These are phyloP conservation scores for Anoplolepis gracilipes DNA, from an alignment of 1,140 invertebrate genomes.

Conservation along the genomic window DNA sequence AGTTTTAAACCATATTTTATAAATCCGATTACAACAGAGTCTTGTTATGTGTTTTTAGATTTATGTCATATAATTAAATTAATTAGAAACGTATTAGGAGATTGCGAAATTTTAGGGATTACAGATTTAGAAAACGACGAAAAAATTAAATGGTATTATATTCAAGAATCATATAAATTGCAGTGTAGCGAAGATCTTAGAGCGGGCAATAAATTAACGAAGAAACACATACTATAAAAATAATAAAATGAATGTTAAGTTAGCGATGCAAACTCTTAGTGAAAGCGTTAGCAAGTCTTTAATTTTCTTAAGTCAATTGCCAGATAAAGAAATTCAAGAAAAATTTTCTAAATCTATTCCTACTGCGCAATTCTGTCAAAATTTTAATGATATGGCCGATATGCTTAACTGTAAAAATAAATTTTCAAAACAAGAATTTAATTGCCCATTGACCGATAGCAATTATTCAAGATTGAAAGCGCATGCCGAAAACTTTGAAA, in stretches of 20 bases:
- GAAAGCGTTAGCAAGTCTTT: neutral
- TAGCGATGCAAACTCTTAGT: neutral
- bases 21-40: neutral
- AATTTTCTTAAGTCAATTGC: neutral
- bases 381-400: neutral
- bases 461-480: neutral
- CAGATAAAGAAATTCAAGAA: neutral
- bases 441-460: neutral
- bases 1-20: neutral
- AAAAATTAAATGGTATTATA: neutral
- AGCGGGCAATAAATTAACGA: neutral
- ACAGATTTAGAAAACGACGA: neutral
- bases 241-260: neutral
- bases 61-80: slow-evolving; percentile 14
- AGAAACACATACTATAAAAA: neutral
- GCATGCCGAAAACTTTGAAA: neutral
- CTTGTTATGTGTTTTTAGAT: neutral
- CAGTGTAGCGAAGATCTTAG: neutral
- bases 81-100: neutral
- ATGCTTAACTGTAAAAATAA: neutral
- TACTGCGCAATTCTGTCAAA: neutral
- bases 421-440: neutral
- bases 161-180: neutral
- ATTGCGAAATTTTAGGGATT: neutral
- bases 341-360: neutral